Percentiles rank a stretch among this genome's conserved stretches.
Evolutionary conservation across 2,888 invertebrate genomes (phyloP).

Genomic region (Lasioglossum marginatum): DNA sequence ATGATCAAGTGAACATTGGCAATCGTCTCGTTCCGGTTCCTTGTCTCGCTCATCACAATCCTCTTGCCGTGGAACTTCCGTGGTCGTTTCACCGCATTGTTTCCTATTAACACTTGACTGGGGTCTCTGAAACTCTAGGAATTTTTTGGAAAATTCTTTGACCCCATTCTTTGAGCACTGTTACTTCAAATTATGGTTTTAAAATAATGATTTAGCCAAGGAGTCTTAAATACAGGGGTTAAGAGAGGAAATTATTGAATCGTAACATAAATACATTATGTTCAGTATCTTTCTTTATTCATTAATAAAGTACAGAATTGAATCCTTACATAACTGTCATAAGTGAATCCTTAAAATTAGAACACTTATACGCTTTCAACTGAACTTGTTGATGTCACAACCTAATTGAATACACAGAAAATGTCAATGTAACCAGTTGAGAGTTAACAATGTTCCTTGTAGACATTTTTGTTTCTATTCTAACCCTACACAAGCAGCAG

Average conservation of each 20-base stretch:
- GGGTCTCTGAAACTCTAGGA: neutral
- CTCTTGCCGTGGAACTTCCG: neutral
- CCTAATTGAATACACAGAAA: neutral
- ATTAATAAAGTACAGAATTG: neutral
- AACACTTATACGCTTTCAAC: neutral
- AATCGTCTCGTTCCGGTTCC: slow-evolving; percentile 4
- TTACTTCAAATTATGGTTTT: neutral
- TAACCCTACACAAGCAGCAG: neutral
- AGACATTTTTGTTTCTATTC: neutral
- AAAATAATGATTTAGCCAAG: neutral
- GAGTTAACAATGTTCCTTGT: neutral
- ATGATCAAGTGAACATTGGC: slow-evolving; percentile 19
- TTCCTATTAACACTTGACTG: neutral
- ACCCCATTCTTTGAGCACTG: neutral
- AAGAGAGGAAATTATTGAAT: neutral
- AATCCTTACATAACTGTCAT: neutral
- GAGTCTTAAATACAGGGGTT: neutral
- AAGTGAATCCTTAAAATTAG: neutral
- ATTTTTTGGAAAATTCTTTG: neutral
- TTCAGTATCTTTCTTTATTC: neutral
- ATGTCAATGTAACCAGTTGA: neutral
- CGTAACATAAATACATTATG: neutral
- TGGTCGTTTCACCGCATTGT: neutral
- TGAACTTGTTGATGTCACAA: neutral
- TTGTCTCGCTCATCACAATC: neutral